Conservation (phyloP, 2,113 vertebrate genomes). For the Canis aureus region DNA sequence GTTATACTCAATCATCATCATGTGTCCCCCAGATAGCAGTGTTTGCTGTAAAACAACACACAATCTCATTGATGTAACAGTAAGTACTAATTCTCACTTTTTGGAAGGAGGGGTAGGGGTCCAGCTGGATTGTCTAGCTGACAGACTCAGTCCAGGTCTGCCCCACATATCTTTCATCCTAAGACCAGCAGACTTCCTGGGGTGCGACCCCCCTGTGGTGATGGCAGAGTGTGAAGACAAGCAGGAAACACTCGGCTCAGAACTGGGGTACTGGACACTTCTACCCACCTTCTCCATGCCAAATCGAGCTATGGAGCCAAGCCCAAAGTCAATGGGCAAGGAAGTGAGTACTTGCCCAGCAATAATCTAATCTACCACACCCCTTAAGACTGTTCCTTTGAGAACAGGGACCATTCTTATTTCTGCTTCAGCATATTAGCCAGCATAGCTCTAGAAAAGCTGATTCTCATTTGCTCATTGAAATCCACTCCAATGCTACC, state of each 20-base stretch:
- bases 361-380: too few relatives aligned
- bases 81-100: background rate
- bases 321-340: accelerated
- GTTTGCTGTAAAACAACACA: background rate
- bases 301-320: background rate
- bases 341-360: background rate
- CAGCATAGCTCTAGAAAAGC: background rate
- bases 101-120: background rate
- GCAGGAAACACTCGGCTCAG: background rate
- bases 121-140: too few relatives aligned
- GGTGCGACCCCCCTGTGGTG: accelerated
- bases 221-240: background rate
- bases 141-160: background rate
- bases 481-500: background rate
- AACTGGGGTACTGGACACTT: accelerated
- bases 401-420: background rate
- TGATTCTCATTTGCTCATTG: background rate
- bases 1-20: background rate
- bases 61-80: background rate
- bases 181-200: background rate
- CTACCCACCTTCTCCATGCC: background rate
- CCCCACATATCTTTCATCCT: accelerated
- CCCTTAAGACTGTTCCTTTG: background rate
- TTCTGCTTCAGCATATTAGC: background rate
- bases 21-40: background rate